A percentile compares a stretch with the other conserved stretches of the same genome.
Conservation (phyloP, 1,140 invertebrate species). For the Drosophila paulistorum region DNA sequence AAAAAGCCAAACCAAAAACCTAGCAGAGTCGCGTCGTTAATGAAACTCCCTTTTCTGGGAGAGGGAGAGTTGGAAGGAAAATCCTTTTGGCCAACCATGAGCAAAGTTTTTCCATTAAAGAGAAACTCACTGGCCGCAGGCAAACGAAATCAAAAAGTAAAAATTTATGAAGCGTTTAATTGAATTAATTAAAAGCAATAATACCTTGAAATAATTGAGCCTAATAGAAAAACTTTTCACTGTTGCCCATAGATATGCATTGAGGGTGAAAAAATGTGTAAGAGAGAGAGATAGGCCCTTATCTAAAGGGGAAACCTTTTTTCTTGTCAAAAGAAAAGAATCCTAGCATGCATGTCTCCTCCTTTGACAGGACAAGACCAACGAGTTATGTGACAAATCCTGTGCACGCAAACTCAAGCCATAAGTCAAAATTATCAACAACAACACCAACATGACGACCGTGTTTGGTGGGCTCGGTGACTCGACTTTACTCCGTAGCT, state of each 20-base stretch:
- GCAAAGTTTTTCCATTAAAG: conserved; percentile 76
- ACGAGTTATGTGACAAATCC: conserved; percentile 78
- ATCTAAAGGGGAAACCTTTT: not conserved
- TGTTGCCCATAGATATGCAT: conserved; percentile 21
- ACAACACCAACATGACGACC: conserved; percentile 49
- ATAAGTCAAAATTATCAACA: conserved; percentile 83
- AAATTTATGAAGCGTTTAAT: conserved; percentile 83
- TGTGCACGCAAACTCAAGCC: conserved; percentile 64
- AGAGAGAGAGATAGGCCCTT: not conserved
- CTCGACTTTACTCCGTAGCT: conserved; percentile 15
- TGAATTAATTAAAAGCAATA: conserved; percentile 83
- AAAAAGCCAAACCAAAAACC: conserved; percentile 35
- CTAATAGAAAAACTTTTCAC: conserved; percentile 77
- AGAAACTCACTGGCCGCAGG: conserved; percentile 48
- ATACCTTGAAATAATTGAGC: conserved; percentile 79
- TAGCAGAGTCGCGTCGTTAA: conserved; percentile 57
- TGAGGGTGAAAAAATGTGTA: conserved; percentile 1
- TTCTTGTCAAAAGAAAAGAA: conserved; percentile 10
- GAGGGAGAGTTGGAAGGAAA: conserved; percentile 18
- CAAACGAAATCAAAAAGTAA: conserved; percentile 79
- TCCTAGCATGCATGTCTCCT: conserved; percentile 21
- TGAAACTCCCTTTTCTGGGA: conserved; percentile 58
- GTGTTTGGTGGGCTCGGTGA: conserved; percentile 35
- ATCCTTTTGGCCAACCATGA: conserved; percentile 59
- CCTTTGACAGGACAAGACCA: conserved; percentile 36